Evolutionary conservation across 2,888 invertebrate genomes (phyloP).

Genomic region (Antheraea yamamai): DNA sequence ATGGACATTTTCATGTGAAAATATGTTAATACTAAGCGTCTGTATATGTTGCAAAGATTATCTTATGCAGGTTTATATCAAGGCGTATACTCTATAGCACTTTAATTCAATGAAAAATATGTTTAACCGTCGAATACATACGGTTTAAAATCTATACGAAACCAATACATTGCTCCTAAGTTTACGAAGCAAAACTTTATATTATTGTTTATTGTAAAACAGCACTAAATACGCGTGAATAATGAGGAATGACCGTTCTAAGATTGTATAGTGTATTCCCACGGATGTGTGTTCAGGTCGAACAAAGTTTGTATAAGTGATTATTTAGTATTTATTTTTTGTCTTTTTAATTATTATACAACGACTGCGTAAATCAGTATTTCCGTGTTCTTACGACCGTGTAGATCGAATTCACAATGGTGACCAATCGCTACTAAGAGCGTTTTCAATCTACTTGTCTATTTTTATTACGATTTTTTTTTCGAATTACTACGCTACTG

Average conservation of each 20-base stretch:
- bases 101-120: background rate
- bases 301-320: background rate
- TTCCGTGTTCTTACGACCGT: background rate
- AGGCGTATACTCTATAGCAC: background rate
- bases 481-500: too few relatives aligned
- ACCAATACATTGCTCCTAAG: background rate
- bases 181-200: background rate
- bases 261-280: background rate
- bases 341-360: slow-evolving; percentile 10
- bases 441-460: background rate
- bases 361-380: background rate
- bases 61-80: background rate
- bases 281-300: background rate
- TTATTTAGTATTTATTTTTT: slow-evolving; percentile 9
- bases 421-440: background rate
- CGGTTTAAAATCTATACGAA: background rate
- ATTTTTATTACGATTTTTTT: too few relatives aligned
- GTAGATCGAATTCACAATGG: background rate
- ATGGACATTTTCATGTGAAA: too few relatives aligned
- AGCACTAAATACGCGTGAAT: background rate
- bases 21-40: too few relatives aligned
- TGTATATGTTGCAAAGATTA: background rate
- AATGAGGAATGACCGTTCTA: background rate
- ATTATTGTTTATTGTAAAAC: background rate
- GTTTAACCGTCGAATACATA: background rate